phyloP scores from a whole-genome alignment of 2,113 vertebrate species.

The Pleuronectes platessa region DNA sequence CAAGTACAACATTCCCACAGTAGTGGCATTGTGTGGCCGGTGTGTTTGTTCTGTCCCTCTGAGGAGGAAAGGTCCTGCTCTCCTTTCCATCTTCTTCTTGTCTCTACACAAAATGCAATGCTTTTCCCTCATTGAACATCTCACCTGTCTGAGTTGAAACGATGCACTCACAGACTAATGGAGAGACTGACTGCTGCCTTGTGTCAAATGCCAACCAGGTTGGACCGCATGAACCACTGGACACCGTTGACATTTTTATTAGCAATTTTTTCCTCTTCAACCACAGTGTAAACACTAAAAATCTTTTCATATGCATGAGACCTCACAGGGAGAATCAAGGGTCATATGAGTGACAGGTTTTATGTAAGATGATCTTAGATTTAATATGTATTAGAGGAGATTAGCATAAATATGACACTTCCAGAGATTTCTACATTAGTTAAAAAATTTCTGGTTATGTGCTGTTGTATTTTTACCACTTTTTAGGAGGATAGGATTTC shows the following conservation, averaged over 20 bases:
- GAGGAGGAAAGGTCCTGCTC: constrained; percentile 58
- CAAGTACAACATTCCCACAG: constrained; percentile 79
- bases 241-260: constrained; percentile 50
- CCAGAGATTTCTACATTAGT: no score
- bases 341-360: constrained; percentile 3
- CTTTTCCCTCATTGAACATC: constrained; percentile 39
- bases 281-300: constrained; percentile 34
- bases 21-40: constrained; percentile 66
- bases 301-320: constrained; percentile 1
- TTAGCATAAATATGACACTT: not conserved
- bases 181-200: not conserved
- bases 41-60: constrained; percentile 65
- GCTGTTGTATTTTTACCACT: no score
- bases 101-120: constrained; percentile 34
- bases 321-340: constrained; percentile 26
- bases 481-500: no score
- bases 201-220: constrained; percentile 9
- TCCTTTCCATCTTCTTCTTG: constrained; percentile 57
- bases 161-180: not conserved
- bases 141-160: constrained; percentile 59
- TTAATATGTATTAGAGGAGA: not conserved
- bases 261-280: constrained; percentile 31
- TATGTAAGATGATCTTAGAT: not conserved
- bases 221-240: constrained; percentile 25
- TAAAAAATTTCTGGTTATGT: no score